These are phyloP conservation scores for Ectemnius lituratus DNA, from an alignment of 2,888 invertebrate genomes.

Conservation along the genomic window DNA sequence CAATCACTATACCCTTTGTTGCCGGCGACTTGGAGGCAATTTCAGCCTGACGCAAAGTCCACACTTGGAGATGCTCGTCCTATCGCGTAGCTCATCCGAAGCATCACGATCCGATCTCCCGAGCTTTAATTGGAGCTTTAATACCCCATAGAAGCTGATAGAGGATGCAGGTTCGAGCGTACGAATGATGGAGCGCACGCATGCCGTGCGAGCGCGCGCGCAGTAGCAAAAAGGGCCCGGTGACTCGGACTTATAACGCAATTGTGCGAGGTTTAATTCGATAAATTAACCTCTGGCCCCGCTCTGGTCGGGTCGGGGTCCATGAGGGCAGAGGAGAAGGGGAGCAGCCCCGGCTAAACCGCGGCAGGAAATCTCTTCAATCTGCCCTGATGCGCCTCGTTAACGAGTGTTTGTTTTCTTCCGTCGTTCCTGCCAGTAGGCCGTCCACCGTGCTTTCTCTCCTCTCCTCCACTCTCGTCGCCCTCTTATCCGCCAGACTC, in stretches of 20 bases:
- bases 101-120: too few relatives aligned
- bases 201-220: conserved; percentile 10
- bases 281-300: conserved; percentile 75
- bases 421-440: conserved; percentile 50
- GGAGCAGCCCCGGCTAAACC: conserved; percentile 61
- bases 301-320: conserved; percentile 58
- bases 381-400: conserved; percentile 74
- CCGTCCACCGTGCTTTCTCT: conserved; percentile 32
- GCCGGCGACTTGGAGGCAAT: conserved; percentile 3
- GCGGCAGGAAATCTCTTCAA: conserved; percentile 77
- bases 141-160: too few relatives aligned
- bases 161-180: not conserved
- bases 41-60: not conserved
- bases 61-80: not conserved
- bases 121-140: too few relatives aligned
- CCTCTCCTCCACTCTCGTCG: conserved; percentile 26
- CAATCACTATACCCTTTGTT: conserved; percentile 15
- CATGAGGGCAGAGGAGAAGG: conserved; percentile 54
- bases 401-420: conserved; percentile 76
- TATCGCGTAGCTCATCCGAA: too few relatives aligned
- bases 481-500: not conserved
- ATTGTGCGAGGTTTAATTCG: conserved; percentile 74
- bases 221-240: conserved; percentile 61
- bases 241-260: conserved; percentile 72
- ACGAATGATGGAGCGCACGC: conserved; percentile 11